Evolutionary conservation across 2,888 invertebrate genomes (phyloP).

Genomic region (Rhopalosiphum nymphaeae): DNA sequence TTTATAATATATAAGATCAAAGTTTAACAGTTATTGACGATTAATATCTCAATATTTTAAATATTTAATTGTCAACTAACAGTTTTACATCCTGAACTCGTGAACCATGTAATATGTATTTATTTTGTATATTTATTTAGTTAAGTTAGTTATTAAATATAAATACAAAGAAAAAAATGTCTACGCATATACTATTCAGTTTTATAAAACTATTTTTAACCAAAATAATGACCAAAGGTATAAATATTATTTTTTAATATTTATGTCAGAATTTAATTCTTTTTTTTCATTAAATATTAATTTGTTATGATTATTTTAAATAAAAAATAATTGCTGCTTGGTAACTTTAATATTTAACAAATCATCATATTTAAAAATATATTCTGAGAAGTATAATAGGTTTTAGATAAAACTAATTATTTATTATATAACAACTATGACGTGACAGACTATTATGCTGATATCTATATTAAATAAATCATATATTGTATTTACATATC

Average conservation of each 20-base stretch:
- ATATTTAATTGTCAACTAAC: neutral
- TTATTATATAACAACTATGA: neutral
- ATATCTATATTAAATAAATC: neutral
- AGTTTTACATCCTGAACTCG: neutral
- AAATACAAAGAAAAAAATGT: neutral
- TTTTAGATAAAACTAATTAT: conserved; percentile 1
- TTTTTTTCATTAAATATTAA: neutral
- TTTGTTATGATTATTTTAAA: neutral
- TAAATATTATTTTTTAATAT: too few species aligned
- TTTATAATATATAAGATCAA: neutral
- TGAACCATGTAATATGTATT: neutral
- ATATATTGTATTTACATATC: neutral
- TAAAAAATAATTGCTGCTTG: neutral
- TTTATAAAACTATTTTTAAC: neutral
- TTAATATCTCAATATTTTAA: neutral
- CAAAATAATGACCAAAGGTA: too few species aligned
- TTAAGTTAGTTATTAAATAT: neutral
- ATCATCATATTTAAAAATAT: neutral
- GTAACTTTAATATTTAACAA: neutral
- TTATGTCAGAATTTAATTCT: too few species aligned
- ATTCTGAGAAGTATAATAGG: neutral
- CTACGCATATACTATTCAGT: neutral
- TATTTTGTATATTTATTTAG: neutral
- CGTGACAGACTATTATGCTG: neutral
- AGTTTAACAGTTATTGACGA: neutral